Conservation (phyloP, 2,797 vertebrate species). For the Neostethus bicornis region DNA sequence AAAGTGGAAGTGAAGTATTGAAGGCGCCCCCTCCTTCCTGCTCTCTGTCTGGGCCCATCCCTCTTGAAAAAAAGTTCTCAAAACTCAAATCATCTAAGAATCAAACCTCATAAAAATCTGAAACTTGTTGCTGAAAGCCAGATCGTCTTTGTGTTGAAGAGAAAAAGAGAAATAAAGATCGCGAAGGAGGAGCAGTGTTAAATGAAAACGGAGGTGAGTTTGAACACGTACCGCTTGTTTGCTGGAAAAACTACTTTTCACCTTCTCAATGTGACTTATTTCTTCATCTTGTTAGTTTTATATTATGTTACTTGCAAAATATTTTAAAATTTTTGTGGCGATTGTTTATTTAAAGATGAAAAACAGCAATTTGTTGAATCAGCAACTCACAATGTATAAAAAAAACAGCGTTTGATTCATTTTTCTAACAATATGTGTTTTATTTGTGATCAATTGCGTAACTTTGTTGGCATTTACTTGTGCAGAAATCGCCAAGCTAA, state of each 20-base stretch:
- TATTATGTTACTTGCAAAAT: too few species aligned
- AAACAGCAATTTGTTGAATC: too few species aligned
- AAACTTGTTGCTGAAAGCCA: not conserved
- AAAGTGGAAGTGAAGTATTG: conserved; percentile 29
- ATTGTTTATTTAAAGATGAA: too few species aligned
- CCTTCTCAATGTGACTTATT: too few species aligned
- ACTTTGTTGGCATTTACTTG: not conserved
- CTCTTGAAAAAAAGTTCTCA: conserved; percentile 30
- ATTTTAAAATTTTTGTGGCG: too few species aligned
- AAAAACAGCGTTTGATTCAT: too few species aligned
- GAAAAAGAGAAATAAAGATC: not conserved
- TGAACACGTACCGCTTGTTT: accelerated
- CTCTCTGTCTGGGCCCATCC: conserved; percentile 31
- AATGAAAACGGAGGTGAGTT: conserved; percentile 55
- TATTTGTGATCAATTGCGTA: not conserved
- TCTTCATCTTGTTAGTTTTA: too few species aligned
- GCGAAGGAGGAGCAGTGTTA: not conserved
- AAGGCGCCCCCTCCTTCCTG: conserved; percentile 39
- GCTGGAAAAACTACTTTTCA: too few species aligned
- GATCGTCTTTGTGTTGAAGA: not conserved
- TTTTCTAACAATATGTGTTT: too few species aligned
- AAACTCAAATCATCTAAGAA: not conserved
- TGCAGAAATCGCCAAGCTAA: not conserved
- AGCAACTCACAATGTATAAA: too few species aligned
- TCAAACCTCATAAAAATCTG: not conserved